phyloP scores from a whole-genome alignment of 2,113 vertebrate genomes.

The Pampusana beccarii region DNA sequence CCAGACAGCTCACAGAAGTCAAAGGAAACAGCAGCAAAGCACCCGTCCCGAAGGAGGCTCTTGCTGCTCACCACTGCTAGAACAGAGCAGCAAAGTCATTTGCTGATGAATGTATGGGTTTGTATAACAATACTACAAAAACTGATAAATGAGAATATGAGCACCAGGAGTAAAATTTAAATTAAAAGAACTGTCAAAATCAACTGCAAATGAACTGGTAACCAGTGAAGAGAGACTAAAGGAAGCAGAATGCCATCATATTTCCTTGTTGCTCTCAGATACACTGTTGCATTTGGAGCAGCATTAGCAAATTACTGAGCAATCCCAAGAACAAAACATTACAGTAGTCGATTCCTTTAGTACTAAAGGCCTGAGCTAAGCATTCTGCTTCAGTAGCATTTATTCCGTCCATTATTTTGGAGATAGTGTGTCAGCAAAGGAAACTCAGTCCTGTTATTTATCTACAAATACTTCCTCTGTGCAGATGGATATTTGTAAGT shows the following conservation, averaged over 20 bases:
- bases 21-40: neutral
- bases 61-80: neutral
- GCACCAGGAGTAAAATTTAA: neutral
- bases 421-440: neutral
- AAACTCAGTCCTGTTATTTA: neutral
- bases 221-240: neutral
- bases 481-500: slow-evolving; percentile 10
- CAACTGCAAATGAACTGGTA: neutral
- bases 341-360: slow-evolving; percentile 22
- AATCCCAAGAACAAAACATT: slow-evolving; percentile 19
- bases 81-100: neutral
- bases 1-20: neutral
- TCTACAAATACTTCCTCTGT: neutral
- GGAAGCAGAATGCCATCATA: neutral
- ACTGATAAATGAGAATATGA: neutral
- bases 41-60: neutral
- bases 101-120: neutral
- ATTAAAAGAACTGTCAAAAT: neutral
- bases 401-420: slow-evolving; percentile 42
- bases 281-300: neutral
- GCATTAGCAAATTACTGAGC: slow-evolving; percentile 37
- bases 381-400: neutral
- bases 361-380: slow-evolving; percentile 34
- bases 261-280: neutral
- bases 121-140: neutral